These are phyloP conservation scores for Orthonyx spaldingii DNA, from an alignment of 2,113 vertebrate species.

Conservation along the genomic window DNA sequence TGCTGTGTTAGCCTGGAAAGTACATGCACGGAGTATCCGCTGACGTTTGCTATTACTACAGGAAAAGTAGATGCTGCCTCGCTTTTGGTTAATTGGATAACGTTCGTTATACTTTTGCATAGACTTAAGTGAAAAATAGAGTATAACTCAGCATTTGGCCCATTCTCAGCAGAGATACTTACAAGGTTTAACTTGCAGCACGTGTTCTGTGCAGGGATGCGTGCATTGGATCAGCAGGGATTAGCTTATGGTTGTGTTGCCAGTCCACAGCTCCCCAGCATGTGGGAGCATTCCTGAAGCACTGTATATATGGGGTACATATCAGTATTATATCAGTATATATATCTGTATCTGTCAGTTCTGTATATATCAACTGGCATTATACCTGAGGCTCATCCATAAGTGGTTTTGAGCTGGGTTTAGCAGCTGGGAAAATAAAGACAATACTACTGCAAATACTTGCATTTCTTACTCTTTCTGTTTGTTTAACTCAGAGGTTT, in stretches of 20 bases:
- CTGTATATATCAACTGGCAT: too few species aligned
- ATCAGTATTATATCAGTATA: neutral
- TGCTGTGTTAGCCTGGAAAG: too few species aligned
- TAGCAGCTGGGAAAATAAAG: neutral
- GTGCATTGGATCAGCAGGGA: accelerated
- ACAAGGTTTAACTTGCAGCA: accelerated
- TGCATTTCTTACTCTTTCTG: neutral
- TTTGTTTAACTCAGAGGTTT: neutral
- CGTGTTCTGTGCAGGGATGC: accelerated
- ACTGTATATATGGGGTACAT: accelerated
- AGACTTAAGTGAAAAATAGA: neutral
- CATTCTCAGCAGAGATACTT: accelerated
- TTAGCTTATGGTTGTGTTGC: accelerated
- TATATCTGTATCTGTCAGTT: too few species aligned
- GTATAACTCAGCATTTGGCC: neutral
- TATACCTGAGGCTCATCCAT: neutral
- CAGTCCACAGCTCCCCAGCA: too few species aligned
- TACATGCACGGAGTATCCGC: accelerated
- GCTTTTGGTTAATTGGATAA: neutral
- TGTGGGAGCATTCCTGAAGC: accelerated
- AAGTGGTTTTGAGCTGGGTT: neutral
- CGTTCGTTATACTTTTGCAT: accelerated
- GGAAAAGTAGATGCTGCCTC: neutral
- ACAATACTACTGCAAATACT: neutral
- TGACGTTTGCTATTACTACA: accelerated